Conservation (phyloP, 1,140 invertebrate species). For the Drosophila aff. region DNA sequence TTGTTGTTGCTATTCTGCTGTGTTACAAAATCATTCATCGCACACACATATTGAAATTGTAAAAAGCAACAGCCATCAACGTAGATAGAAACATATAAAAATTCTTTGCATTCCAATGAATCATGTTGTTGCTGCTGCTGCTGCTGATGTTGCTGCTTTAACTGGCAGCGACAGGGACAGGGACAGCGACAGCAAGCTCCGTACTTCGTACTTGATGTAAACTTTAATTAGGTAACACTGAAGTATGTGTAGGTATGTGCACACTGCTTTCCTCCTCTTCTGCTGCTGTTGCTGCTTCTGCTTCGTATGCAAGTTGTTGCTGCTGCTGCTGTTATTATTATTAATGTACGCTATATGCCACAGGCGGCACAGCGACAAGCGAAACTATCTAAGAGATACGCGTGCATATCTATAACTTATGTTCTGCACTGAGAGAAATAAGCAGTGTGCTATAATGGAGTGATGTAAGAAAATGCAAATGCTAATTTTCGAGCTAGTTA, state of each 20-base stretch:
- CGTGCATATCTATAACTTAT: constrained; percentile 43
- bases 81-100: constrained; percentile 82
- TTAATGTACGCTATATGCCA: constrained; percentile 56
- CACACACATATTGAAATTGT: constrained; percentile 74
- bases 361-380: constrained; percentile 41
- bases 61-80: constrained; percentile 66
- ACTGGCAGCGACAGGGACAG: constrained; percentile 36
- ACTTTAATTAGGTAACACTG: constrained; percentile 83
- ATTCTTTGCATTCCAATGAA: constrained; percentile 83
- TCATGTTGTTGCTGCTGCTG: constrained; percentile 65
- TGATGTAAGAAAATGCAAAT: neutral
- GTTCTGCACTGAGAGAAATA: constrained; percentile 52
- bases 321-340: constrained; percentile 58
- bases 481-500: too few species aligned
- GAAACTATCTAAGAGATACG: constrained; percentile 73
- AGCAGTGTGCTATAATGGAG: too few species aligned
- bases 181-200: constrained; percentile 63
- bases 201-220: constrained; percentile 57
- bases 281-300: neutral
- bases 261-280: constrained; percentile 21
- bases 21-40: constrained; percentile 83
- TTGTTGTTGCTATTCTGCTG: constrained; percentile 20
- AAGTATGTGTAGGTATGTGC: constrained; percentile 76
- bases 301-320: constrained; percentile 39
- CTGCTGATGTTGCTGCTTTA: constrained; percentile 52